Percentiles rank a stretch among this genome's conserved stretches.
phyloP scores from a whole-genome alignment of 2,113 vertebrate genomes.

The Mustela lutreola region DNA sequence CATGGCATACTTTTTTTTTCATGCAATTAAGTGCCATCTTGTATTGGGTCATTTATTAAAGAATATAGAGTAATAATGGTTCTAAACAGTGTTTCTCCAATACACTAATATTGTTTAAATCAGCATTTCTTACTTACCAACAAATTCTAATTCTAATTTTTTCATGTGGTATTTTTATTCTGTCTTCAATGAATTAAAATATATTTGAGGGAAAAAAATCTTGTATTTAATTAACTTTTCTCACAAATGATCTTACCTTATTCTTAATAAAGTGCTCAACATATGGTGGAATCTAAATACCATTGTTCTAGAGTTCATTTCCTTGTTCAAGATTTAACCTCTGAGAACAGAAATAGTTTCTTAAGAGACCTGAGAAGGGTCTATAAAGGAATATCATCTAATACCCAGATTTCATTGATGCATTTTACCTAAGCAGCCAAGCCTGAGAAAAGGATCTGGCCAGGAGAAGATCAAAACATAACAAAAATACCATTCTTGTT shows the following conservation, averaged over 20 bases:
- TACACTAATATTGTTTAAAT: background rate
- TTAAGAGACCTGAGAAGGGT: background rate
- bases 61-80: background rate
- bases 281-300: background rate
- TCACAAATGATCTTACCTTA: background rate
- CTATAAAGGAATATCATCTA: background rate
- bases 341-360: background rate
- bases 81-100: background rate
- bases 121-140: background rate
- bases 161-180: background rate
- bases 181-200: background rate
- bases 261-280: background rate
- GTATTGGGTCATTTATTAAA: background rate
- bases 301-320: background rate
- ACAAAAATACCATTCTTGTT: background rate
- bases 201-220: background rate
- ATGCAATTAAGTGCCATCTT: background rate
- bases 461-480: background rate
- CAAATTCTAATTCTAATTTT: background rate
- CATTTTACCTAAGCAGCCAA: background rate
- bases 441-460: background rate
- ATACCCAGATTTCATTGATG: background rate
- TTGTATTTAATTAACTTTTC: background rate
- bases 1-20: accelerated
- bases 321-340: background rate